Evolutionary conservation across 2,888 invertebrate genomes (phyloP).

Genomic region (Apodemia mormo): DNA sequence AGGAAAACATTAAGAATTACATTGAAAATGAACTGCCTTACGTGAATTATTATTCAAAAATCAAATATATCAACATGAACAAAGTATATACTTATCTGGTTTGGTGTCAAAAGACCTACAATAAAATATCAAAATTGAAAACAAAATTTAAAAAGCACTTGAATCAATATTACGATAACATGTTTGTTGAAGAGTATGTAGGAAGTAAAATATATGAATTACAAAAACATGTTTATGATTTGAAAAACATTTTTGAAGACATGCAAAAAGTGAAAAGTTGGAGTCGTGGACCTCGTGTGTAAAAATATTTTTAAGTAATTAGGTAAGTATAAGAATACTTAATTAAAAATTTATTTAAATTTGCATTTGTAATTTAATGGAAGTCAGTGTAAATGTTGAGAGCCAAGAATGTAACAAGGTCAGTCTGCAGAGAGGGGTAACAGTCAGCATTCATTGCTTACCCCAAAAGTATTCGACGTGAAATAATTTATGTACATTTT

Average conservation of each 20-base stretch:
- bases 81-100: conserved; percentile 31
- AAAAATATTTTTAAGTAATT: neutral
- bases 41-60: conserved; percentile 45
- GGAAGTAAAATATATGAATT: conserved; percentile 40
- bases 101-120: conserved; percentile 38
- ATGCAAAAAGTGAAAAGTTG: conserved; percentile 36
- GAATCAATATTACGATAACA: conserved; percentile 42
- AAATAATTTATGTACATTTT: too few species aligned
- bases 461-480: too few species aligned
- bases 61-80: conserved; percentile 42
- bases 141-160: conserved; percentile 37
- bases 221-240: conserved; percentile 35
- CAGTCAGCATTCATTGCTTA: too few species aligned
- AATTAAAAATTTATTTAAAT: neutral
- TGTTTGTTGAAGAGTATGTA: conserved; percentile 49
- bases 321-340: neutral
- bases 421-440: too few species aligned
- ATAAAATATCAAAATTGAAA: conserved; percentile 39
- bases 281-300: conserved; percentile 34
- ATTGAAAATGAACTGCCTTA: conserved; percentile 36
- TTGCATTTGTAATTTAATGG: too few species aligned
- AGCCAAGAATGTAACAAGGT: too few species aligned
- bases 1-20: conserved; percentile 32
- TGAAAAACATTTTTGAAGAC: conserved; percentile 35
- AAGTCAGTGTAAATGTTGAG: too few species aligned